Conservation (phyloP, 1,140 invertebrate species). For the Lordiphosa collinella region DNA sequence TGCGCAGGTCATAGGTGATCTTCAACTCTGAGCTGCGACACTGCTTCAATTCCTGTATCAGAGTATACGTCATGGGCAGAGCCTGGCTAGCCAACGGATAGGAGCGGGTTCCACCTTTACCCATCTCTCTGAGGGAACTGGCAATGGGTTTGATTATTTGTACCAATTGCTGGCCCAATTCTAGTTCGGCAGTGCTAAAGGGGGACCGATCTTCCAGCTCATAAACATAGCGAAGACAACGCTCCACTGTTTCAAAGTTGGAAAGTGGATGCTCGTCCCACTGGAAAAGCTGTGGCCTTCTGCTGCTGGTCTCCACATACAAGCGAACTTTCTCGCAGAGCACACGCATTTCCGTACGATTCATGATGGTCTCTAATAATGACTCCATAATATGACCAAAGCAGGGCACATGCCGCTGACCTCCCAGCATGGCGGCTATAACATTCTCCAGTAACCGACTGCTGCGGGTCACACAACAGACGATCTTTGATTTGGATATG, state of each 20-base stretch:
- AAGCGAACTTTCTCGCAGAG: constrained; percentile 25
- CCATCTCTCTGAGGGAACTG: constrained; percentile 26
- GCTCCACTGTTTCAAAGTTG: constrained; percentile 26
- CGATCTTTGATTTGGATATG: constrained; percentile 33
- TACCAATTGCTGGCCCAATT: constrained; percentile 13
- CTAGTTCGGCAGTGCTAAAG: background rate
- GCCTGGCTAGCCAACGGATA: constrained; percentile 33
- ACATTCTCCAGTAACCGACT: constrained; percentile 20
- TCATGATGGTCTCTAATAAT: constrained; percentile 9
- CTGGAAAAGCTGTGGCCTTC: background rate
- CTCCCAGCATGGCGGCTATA: constrained; percentile 15
- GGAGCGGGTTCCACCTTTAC: background rate
- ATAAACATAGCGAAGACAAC: constrained; percentile 5
- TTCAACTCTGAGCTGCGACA: constrained; percentile 7
- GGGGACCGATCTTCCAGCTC: background rate
- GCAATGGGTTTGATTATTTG: constrained; percentile 20
- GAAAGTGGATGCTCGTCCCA: constrained; percentile 13
- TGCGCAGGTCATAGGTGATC: constrained; percentile 26
- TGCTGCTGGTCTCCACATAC: background rate
- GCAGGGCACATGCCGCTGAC: constrained; percentile 32
- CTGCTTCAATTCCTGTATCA: constrained; percentile 37
- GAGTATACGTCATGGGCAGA: constrained; percentile 30
- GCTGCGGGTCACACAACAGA: constrained; percentile 24
- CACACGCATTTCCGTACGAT: constrained; percentile 10
- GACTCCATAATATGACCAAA: constrained; percentile 22